Evolutionary conservation across 2,888 invertebrate genomes (phyloP).

Genomic region (Amiota communis): DNA sequence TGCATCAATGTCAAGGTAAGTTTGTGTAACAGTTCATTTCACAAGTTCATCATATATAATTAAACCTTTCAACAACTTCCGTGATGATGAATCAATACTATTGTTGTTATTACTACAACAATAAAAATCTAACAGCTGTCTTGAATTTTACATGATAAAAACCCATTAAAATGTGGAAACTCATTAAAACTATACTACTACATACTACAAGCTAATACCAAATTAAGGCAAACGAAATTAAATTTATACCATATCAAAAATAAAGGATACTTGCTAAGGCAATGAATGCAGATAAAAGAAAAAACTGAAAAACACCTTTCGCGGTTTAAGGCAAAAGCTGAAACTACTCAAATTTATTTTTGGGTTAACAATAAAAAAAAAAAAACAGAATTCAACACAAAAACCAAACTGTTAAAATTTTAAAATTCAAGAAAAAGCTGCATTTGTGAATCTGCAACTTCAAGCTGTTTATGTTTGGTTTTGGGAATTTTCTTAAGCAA

Average conservation of each 20-base stretch:
- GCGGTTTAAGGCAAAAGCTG: constrained; percentile 15
- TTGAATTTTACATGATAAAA: not conserved
- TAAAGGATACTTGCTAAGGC: not conserved
- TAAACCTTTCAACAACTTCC: too few relatives aligned
- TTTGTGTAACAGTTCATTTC: not conserved
- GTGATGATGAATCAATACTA: not conserved
- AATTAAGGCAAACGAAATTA: constrained; percentile 2
- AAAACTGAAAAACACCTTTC: constrained; percentile 19
- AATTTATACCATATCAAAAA: not conserved
- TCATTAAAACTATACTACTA: constrained; percentile 8
- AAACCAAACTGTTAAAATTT: not conserved
- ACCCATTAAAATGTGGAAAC: constrained; percentile 12
- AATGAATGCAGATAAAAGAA: not conserved
- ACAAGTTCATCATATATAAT: too few relatives aligned
- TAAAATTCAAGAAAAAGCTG: constrained; percentile 12
- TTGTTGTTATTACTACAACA: not conserved
- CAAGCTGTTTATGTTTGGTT: not conserved
- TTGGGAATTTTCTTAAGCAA: not conserved
- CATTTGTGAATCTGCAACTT: constrained; percentile 16
- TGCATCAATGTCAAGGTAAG: constrained; percentile 1
- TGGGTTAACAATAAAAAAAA: constrained; percentile 17
- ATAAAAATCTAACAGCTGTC: constrained; percentile 24
- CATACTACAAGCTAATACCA: constrained; percentile 23
- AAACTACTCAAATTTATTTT: constrained; percentile 12
- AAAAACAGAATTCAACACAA: not conserved